phyloP scores from a whole-genome alignment of 2,888 invertebrate species.

The Physocephala rufipes region DNA sequence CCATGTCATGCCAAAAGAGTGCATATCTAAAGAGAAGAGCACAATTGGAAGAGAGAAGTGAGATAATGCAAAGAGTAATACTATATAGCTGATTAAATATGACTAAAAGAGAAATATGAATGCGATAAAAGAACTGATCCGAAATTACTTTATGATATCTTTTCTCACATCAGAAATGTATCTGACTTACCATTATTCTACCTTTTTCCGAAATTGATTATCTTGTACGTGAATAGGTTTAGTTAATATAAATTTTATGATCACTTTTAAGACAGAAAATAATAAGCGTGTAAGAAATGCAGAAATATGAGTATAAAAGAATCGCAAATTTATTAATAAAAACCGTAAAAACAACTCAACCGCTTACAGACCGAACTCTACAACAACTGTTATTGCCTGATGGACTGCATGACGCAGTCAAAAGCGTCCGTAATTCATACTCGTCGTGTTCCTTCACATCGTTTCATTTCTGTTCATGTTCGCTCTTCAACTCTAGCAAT shows the following conservation, averaged over 20 bases:
- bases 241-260: background rate
- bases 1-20: background rate
- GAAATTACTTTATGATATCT: background rate
- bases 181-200: background rate
- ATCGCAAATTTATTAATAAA: background rate
- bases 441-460: background rate
- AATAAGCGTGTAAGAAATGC: background rate
- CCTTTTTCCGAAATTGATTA: background rate
- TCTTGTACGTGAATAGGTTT: background rate
- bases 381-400: conserved; percentile 11
- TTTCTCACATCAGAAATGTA: background rate
- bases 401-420: conserved; percentile 14
- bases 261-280: background rate
- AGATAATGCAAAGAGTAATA: too few relatives aligned
- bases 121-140: too few relatives aligned
- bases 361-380: background rate
- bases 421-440: conserved; percentile 2
- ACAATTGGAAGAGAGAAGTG: too few relatives aligned
- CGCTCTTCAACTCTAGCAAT: conserved; percentile 22
- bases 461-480: conserved; percentile 29
- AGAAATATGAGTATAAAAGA: background rate
- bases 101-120: too few relatives aligned
- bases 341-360: background rate
- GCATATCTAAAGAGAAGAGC: too few relatives aligned
- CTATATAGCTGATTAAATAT: too few relatives aligned